These are phyloP conservation scores for Bombus huntii DNA, from an alignment of 1,140 invertebrate species.

Conservation along the genomic window DNA sequence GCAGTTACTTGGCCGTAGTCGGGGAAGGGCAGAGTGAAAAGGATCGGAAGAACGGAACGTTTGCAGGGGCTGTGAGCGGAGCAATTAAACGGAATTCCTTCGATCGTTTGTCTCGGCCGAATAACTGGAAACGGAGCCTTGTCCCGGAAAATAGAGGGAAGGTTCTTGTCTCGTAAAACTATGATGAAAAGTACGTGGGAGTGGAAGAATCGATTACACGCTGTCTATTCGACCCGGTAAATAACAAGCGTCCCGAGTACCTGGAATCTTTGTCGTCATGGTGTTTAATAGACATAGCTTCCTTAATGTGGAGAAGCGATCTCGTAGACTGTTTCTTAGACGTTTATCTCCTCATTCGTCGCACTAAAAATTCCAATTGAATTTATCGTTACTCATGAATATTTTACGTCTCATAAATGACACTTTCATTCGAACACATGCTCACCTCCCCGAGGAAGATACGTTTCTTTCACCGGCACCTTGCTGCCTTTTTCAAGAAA, in stretches of 20 bases:
- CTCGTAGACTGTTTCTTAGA: not conserved
- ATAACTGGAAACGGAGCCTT: slow-evolving; percentile 29
- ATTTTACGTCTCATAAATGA: not conserved
- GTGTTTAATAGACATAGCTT: not conserved
- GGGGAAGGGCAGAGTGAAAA: slow-evolving; percentile 23
- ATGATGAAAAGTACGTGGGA: not conserved
- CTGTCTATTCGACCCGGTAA: not conserved
- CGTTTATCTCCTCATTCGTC: not conserved
- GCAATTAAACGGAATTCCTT: slow-evolving; percentile 63
- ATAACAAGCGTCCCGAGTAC: not conserved
- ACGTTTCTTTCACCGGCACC: not conserved
- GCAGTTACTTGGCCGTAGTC: slow-evolving; percentile 17
- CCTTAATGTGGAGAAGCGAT: not conserved
- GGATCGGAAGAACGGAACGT: slow-evolving; percentile 11
- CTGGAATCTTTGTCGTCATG: not conserved
- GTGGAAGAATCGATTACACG: slow-evolving; percentile 1
- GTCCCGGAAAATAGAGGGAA: slow-evolving; percentile 27
- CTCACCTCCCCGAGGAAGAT: not conserved
- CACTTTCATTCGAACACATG: not conserved
- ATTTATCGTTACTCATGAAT: slow-evolving; percentile 2
- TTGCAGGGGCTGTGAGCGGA: slow-evolving; percentile 11
- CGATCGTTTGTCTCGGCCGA: slow-evolving; percentile 51
- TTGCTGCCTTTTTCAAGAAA: not conserved
- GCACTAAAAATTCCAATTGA: not conserved
- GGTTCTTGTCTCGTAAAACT: slow-evolving; percentile 19